These are phyloP conservation scores for Folsomia manolachei DNA, from an alignment of 2,888 invertebrate genomes.

Conservation along the genomic window DNA sequence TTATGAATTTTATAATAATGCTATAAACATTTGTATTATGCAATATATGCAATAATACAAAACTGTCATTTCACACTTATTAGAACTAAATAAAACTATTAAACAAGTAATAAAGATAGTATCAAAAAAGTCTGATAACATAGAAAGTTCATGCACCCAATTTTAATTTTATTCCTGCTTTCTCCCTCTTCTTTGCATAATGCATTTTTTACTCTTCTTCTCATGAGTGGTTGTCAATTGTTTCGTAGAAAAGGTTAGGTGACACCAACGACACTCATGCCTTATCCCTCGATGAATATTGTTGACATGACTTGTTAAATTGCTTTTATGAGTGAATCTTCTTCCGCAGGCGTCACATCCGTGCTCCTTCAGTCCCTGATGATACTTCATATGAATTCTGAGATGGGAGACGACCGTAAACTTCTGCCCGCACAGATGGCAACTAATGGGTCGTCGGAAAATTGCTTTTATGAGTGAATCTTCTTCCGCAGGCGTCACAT, in stretches of 20 bases:
- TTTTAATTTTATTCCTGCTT: no score
- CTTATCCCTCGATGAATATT: neutral
- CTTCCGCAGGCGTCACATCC: neutral
- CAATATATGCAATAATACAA: no score
- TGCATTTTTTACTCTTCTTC: neutral
- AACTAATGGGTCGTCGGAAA: neutral
- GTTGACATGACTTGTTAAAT: neutral
- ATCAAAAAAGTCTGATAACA: no score
- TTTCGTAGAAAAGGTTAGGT: neutral
- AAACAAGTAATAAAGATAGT: no score
- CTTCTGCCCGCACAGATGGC: neutral
- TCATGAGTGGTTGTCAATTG: neutral
- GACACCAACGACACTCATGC: neutral
- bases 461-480: neutral
- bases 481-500: neutral
- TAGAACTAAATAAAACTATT: no score
- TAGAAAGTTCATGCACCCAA: no score
- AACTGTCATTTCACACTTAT: no score
- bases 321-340: neutral
- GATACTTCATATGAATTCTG: neutral
- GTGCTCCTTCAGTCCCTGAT: neutral
- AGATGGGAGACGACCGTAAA: neutral
- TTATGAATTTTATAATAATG: no score
- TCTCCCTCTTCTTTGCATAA: neutral
- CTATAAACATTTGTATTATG: no score